These are phyloP conservation scores for Acanthaster planci DNA, from an alignment of 35 echinoderm and acorn worm genomes.

Conservation along the genomic window DNA sequence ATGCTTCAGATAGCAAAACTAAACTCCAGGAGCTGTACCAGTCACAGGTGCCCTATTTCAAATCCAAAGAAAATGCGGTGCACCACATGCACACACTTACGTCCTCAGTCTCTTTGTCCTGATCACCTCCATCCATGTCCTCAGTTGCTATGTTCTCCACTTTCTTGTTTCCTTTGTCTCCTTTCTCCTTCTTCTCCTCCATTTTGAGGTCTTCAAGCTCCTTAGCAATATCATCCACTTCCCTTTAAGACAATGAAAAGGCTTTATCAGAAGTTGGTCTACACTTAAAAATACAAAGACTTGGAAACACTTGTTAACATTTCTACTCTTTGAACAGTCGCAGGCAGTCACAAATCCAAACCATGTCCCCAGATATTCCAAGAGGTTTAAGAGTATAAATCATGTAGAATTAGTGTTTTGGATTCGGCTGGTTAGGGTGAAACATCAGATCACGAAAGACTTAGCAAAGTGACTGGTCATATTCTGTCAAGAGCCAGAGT, in stretches of 20 bases:
- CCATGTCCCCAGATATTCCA: background rate
- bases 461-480: too few species aligned
- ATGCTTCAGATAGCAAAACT: too few species aligned
- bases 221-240: conserved; percentile 53
- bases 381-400: too few species aligned
- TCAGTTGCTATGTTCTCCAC: conserved; percentile 17
- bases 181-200: conserved; percentile 18
- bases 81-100: background rate
- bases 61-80: too few species aligned
- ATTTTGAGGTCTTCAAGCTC: conserved; percentile 61
- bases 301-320: background rate
- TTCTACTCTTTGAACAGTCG: background rate
- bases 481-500: too few species aligned
- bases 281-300: background rate
- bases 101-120: conserved; percentile 26
- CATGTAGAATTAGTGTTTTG: too few species aligned
- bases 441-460: too few species aligned
- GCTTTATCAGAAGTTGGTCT: background rate
- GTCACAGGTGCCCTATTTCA: too few species aligned
- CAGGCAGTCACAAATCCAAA: background rate
- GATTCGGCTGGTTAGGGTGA: too few species aligned
- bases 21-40: too few species aligned
- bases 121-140: conserved; percentile 11
- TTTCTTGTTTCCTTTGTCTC: background rate
- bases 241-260: conserved; percentile 14